Base-by-base conservation (phyloP, 2,797 vertebrate genomes). In the Microctenopoma lineatum region DNA sequence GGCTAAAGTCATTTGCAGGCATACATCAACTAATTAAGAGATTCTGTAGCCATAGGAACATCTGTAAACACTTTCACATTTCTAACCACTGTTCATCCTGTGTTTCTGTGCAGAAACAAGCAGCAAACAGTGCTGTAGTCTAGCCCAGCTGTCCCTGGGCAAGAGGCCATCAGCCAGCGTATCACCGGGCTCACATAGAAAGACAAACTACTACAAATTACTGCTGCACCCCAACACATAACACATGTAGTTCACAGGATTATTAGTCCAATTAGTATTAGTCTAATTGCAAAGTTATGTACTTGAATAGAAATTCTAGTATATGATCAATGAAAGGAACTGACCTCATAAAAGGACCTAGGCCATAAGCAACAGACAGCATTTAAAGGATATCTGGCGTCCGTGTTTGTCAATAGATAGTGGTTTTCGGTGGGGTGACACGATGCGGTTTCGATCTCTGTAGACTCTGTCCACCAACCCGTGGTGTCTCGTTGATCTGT, bases 401-500 rank as follows among this genome's bases (percentile, higher is more conserved):
- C 97, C 97, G 0, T 99, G 97, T 62, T 98, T 99, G 84, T 99
- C 98, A 68, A 98, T 89, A 0, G 97, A 96, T 54, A 98, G 92
- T 1, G 96, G 96, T 58, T 98, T 96, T 32, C 94, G 92, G 75
- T 98, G 96, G 0, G 97, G 96, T 0, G 97, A 98, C 44, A 96
- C 94, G 2, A 98, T 95, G 14, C 98, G 96, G 90, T 95, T 96
- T 0, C 97, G 88, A 67, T 99, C 97, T 4, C 98, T 94, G 88
- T 96, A 98, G 26, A 99, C 97, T 46, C 98, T 93, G 91, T 99
- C 98, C 77, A 99, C 98, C 75, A 99, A 87, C 0, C 98, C 98
- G 0, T 98, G 98, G 86, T 99, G 97, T 68, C 98, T 94, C 0
- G 96, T 97, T 0, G 96, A 96, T 70, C 96, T 94, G 91, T 95